Conservation (phyloP, 2,113 vertebrate species). For the Anhinga anhinga region DNA sequence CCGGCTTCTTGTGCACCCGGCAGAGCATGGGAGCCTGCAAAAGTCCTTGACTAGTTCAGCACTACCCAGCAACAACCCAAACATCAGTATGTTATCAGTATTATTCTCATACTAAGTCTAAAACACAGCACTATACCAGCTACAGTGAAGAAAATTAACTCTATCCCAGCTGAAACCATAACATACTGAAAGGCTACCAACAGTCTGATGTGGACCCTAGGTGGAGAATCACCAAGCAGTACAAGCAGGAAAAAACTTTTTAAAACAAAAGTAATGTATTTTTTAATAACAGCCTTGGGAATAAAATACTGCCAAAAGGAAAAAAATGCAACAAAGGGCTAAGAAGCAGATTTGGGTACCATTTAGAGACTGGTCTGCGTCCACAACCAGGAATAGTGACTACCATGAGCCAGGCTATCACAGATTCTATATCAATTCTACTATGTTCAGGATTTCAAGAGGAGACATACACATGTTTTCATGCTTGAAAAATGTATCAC, state of each 20-base stretch:
- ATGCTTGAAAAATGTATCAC: background rate
- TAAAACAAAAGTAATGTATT: background rate
- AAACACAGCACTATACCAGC: no score
- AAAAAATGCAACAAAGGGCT: background rate
- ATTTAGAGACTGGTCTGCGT: background rate
- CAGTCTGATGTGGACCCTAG: background rate
- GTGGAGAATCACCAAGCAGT: background rate
- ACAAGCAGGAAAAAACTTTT: background rate
- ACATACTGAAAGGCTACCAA: background rate
- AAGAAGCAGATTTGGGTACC: background rate
- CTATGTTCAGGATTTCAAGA: background rate
- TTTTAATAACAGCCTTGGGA: background rate
- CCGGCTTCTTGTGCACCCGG: no score
- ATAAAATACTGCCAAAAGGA: background rate
- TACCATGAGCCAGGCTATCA: rapidly evolving
- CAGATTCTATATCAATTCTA: background rate
- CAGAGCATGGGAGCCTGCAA: no score
- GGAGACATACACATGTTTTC: background rate
- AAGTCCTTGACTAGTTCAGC: no score
- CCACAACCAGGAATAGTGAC: background rate
- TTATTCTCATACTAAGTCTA: no score
- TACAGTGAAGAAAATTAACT: no score
- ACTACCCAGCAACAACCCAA: no score
- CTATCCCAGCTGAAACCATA: no score
- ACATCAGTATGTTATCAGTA: no score